These are phyloP conservation scores for Belonocnema kinseyi DNA, from an alignment of 1,140 invertebrate genomes.

Conservation along the genomic window DNA sequence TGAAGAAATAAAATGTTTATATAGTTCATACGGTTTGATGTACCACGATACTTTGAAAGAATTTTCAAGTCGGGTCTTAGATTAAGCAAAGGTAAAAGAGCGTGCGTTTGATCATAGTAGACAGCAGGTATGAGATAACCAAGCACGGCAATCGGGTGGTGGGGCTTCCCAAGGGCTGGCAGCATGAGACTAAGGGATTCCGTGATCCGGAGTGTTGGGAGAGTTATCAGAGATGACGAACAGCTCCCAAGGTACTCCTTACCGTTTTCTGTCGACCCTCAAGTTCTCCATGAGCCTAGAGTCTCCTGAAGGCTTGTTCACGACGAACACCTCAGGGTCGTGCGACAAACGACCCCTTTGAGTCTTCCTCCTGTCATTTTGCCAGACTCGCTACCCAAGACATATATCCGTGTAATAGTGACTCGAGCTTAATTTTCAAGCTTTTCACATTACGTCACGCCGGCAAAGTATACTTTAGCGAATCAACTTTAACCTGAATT, in stretches of 20 bases:
- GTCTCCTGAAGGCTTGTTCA: slow-evolving; percentile 15
- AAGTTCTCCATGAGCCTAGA: slow-evolving; percentile 24
- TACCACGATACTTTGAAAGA: no score
- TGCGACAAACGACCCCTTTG: slow-evolving; percentile 29
- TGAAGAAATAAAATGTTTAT: no score
- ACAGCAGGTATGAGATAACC: slow-evolving; percentile 22
- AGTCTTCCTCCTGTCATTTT: slow-evolving; percentile 21
- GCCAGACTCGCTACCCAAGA: slow-evolving; percentile 5
- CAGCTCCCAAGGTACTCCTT: slow-evolving; percentile 26
- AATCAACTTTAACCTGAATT: no score
- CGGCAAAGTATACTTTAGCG: no score
- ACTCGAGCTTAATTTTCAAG: slow-evolving; percentile 13
- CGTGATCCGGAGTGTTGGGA: slow-evolving; percentile 10
- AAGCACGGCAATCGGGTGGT: neutral
- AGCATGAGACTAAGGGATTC: slow-evolving; percentile 19
- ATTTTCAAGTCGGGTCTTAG: no score
- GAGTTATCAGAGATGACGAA: slow-evolving; percentile 31
- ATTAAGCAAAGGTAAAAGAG: slow-evolving; percentile 5
- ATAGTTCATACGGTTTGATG: no score
- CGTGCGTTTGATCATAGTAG: neutral
- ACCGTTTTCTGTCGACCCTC: slow-evolving; percentile 29
- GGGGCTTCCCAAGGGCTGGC: slow-evolving; percentile 11
- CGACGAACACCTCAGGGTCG: slow-evolving; percentile 27
- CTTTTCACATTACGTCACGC: neutral
- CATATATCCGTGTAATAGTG: slow-evolving; percentile 8